Conservation (phyloP, 2,888 invertebrate species). For the Parthenolecanium corni region DNA sequence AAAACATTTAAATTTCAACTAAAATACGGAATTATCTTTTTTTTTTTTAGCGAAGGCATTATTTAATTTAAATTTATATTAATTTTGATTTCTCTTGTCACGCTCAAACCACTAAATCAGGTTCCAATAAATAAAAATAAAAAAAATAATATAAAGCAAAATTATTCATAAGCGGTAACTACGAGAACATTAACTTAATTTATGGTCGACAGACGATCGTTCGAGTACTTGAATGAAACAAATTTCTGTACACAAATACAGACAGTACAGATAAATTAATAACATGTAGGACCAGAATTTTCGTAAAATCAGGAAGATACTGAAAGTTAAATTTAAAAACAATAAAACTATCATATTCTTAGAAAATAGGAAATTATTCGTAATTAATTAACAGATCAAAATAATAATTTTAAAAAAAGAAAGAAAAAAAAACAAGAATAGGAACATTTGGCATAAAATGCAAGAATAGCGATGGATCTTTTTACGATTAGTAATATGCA, state of each 20-base stretch:
- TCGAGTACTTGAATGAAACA: neutral
- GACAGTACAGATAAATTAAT: neutral
- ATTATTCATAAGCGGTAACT: neutral
- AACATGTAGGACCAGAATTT: neutral
- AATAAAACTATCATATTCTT: neutral
- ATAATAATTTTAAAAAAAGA: too few species aligned
- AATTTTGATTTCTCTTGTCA: too few species aligned
- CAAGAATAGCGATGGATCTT: conserved; percentile 9
- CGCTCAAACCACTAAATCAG: too few species aligned
- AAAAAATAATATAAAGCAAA: neutral
- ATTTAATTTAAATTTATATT: too few species aligned
- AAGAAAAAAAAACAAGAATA: conserved; percentile 16
- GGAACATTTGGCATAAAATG: conserved; percentile 18
- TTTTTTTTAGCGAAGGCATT: too few species aligned
- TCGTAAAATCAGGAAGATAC: neutral
- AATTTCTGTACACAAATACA: neutral
- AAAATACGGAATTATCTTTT: too few species aligned
- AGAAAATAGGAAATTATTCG: conserved; percentile 7
- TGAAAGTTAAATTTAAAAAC: conserved; percentile 1
- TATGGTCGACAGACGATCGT: too few species aligned
- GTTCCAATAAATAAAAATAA: too few species aligned
- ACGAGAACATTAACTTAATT: neutral
- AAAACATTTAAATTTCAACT: too few species aligned
- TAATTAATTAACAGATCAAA: conserved; percentile 10
- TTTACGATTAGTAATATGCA: conserved; percentile 4